phyloP scores from a whole-genome alignment of 2,113 vertebrate species.

The Oreochromis tanganicae region DNA sequence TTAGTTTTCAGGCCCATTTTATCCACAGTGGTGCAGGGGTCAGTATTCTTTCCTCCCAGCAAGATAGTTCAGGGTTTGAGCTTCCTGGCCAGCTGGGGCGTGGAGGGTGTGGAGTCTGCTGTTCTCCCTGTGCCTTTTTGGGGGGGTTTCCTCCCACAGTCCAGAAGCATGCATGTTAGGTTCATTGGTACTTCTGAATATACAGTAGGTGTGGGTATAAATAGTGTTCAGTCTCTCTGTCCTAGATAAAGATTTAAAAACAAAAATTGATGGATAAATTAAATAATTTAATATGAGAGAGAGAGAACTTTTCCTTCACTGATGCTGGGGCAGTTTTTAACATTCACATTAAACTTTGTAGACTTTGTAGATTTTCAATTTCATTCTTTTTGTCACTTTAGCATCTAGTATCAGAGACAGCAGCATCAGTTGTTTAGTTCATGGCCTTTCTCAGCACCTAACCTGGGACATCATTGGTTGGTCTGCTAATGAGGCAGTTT shows the following conservation, averaged over 20 bases:
- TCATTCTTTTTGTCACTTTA: background rate
- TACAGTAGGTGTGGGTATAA: background rate
- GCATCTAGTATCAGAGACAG: background rate
- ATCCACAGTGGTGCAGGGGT: background rate
- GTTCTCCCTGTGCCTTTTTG: background rate
- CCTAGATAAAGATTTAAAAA: background rate
- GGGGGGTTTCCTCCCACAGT: background rate
- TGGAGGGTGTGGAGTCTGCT: background rate
- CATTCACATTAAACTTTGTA: accelerated
- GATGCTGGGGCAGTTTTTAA: background rate
- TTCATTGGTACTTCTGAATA: background rate
- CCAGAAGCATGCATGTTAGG: background rate
- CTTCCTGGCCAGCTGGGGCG: background rate
- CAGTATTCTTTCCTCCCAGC: background rate
- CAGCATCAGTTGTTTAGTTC: background rate
- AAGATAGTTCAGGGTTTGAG: background rate
- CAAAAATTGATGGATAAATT: background rate
- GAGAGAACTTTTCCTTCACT: background rate
- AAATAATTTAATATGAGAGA: background rate
- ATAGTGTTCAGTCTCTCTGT: background rate
- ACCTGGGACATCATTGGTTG: background rate
- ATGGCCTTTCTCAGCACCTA: background rate
- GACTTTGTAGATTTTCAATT: background rate
- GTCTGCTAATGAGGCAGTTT: background rate
- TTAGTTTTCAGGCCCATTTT: background rate